phyloP scores from a whole-genome alignment of 2,888 invertebrate genomes.

The Lottia gigantea region DNA sequence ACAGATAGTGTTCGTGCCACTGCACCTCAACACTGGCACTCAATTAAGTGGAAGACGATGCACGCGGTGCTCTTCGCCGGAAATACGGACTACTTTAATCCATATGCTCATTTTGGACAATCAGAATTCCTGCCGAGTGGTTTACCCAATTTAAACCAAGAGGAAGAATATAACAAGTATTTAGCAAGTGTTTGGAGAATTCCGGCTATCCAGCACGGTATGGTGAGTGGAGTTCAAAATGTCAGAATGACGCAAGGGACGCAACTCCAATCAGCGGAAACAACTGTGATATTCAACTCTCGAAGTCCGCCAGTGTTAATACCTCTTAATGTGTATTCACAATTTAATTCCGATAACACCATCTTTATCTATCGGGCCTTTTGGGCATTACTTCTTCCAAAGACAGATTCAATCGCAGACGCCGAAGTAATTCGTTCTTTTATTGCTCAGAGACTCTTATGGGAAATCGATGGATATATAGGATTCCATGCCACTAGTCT shows the following conservation, averaged over 20 bases:
- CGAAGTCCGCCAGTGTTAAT: constrained; percentile 44
- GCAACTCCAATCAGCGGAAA: constrained; percentile 30
- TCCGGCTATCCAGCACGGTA: constrained; percentile 50
- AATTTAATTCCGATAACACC: constrained; percentile 57
- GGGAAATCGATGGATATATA: constrained; percentile 40
- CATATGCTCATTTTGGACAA: too few species aligned
- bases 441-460: constrained; percentile 48
- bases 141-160: too few species aligned
- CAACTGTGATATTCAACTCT: constrained; percentile 44
- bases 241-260: constrained; percentile 22
- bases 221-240: constrained; percentile 56
- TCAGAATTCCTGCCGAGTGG: too few species aligned
- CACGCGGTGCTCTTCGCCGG: too few species aligned
- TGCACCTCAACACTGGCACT: constrained; percentile 11
- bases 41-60: too few species aligned
- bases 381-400: constrained; percentile 48
- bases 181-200: constrained; percentile 21
- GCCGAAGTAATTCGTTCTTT: constrained; percentile 55
- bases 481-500: constrained; percentile 44
- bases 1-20: constrained; percentile 22
- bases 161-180: constrained; percentile 19
- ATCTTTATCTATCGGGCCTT: constrained; percentile 46
- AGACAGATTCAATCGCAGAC: constrained; percentile 41
- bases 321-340: constrained; percentile 41
- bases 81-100: too few species aligned